phyloP scores from a whole-genome alignment of 2,113 vertebrate species.

The Columba janthina region DNA sequence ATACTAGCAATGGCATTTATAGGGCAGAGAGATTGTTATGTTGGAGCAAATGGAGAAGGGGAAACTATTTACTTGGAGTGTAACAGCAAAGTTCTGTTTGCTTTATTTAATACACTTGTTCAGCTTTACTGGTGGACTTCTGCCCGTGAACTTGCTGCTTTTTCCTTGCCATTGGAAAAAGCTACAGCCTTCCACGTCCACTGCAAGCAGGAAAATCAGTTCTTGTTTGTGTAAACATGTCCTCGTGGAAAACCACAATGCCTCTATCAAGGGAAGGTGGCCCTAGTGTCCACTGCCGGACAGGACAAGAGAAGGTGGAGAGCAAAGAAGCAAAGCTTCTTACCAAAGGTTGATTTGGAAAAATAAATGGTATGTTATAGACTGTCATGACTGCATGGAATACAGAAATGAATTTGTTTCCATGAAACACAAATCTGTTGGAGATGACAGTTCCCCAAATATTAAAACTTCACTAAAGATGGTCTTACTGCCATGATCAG shows the following conservation, averaged over 20 bases:
- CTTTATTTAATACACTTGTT: not conserved
- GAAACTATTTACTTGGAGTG: conserved; percentile 26
- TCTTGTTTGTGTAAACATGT: not conserved
- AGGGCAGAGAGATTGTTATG: not conserved
- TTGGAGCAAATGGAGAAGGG: not conserved
- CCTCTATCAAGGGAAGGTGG: not conserved
- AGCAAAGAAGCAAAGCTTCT: not conserved
- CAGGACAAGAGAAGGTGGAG: not conserved
- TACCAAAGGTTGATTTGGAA: not conserved
- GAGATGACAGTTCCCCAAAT: not conserved
- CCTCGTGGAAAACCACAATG: not conserved
- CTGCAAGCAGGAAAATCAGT: not conserved
- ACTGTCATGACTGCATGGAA: not conserved
- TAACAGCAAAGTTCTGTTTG: conserved; percentile 4
- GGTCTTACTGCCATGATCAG: not conserved
- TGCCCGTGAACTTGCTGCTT: not conserved
- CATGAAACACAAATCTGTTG: not conserved
- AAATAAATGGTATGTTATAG: not conserved
- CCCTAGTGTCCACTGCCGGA: not conserved
- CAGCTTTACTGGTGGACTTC: not conserved
- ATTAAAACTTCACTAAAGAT: not conserved
- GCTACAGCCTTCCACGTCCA: not conserved
- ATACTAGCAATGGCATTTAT: conserved; percentile 8
- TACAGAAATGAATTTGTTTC: not conserved
- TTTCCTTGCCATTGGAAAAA: conserved; percentile 3